These are phyloP conservation scores for Pecten maximus DNA, from an alignment of 2,888 invertebrate genomes.

Conservation along the genomic window DNA sequence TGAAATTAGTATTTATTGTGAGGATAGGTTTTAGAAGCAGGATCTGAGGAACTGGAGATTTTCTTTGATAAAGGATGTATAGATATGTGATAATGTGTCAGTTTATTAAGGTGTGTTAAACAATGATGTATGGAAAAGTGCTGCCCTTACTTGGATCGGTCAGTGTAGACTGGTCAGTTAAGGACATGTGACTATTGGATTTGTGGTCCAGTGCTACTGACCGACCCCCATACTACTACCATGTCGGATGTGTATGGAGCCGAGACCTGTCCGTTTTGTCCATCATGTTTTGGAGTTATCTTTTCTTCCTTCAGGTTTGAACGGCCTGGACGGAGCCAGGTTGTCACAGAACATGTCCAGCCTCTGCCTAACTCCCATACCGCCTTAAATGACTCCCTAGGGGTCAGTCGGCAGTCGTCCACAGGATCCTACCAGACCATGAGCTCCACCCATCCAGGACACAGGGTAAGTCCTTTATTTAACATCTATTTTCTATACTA, in stretches of 20 bases:
- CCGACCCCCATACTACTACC: background rate
- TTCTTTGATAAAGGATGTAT: background rate
- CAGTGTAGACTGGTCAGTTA: background rate
- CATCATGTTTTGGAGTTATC: slow-evolving; percentile 51
- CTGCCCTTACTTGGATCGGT: background rate
- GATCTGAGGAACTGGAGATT: background rate
- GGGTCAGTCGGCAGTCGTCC: slow-evolving; percentile 51
- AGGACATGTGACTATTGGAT: slow-evolving; percentile 9
- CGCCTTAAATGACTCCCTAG: slow-evolving; percentile 76
- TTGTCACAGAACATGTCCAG: slow-evolving; percentile 77
- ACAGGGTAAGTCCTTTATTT: slow-evolving; percentile 42
- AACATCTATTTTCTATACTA: background rate
- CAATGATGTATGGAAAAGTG: background rate
- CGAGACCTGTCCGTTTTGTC: slow-evolving; percentile 49
- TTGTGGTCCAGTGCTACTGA: background rate
- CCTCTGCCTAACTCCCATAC: slow-evolving; percentile 75
- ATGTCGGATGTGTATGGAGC: slow-evolving; percentile 21
- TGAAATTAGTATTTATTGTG: background rate
- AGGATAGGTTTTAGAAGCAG: background rate
- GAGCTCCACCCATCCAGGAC: slow-evolving; percentile 40
- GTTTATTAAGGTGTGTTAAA: background rate
- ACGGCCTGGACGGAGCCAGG: slow-evolving; percentile 73
- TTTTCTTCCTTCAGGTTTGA: slow-evolving; percentile 75
- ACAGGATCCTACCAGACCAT: slow-evolving; percentile 48
- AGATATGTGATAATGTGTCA: background rate